phyloP scores from a whole-genome alignment of 1,140 invertebrate genomes.

The Pseudomyrmex cubaensis region DNA sequence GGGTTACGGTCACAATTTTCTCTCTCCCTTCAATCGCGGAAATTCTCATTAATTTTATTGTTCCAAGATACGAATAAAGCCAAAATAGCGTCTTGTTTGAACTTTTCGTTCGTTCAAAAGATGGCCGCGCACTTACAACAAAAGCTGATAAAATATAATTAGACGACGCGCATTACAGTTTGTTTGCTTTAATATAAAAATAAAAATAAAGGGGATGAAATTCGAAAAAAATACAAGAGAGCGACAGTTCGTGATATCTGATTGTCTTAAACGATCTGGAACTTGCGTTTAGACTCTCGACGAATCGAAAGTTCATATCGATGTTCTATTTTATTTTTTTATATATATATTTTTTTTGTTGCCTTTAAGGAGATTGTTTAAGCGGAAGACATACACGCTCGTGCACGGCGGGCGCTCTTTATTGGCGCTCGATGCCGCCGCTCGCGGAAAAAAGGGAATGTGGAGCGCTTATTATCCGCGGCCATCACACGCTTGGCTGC shows the following conservation, averaged over 20 bases:
- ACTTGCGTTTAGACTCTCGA: not conserved
- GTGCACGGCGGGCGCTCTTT: slow-evolving; percentile 34
- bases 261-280: not conserved
- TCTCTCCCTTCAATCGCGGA: slow-evolving; percentile 64
- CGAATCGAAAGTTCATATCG: too few relatives aligned
- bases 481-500: slow-evolving; percentile 56
- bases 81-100: not conserved
- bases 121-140: not conserved
- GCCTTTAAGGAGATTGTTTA: slow-evolving; percentile 45
- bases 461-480: slow-evolving; percentile 57
- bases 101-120: not conserved
- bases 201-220: too few relatives aligned
- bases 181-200: not conserved
- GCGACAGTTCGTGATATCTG: too few relatives aligned
- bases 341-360: slow-evolving; percentile 41
- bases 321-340: slow-evolving; percentile 8
- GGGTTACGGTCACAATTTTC: slow-evolving; percentile 73
- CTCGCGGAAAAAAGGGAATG: slow-evolving; percentile 46
- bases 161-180: not conserved
- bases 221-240: too few relatives aligned
- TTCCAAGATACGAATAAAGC: slow-evolving; percentile 47
- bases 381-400: slow-evolving; percentile 52
- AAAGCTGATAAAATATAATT: not conserved
- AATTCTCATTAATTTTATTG: slow-evolving; percentile 77
- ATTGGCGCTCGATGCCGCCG: slow-evolving; percentile 41